These are phyloP conservation scores for Geotrupes spiniger DNA, from an alignment of 2,888 invertebrate species.

Conservation along the genomic window DNA sequence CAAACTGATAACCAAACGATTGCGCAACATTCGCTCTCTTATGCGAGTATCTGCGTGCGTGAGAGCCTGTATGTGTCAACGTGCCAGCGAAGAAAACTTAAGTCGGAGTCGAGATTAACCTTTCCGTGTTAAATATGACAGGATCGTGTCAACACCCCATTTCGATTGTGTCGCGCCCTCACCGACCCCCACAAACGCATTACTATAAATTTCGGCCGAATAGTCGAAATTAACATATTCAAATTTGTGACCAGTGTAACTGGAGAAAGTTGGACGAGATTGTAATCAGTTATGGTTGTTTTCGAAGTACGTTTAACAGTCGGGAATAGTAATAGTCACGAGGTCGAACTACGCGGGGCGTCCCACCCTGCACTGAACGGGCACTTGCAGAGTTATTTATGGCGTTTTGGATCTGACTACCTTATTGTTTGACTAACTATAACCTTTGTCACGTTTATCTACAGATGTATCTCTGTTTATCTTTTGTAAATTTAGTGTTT, in stretches of 20 bases:
- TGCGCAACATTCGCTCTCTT: not conserved
- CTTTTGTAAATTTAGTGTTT: slow-evolving; percentile 51
- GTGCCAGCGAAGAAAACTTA: slow-evolving; percentile 24
- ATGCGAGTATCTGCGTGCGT: no score
- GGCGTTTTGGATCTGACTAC: slow-evolving; percentile 47
- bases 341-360: slow-evolving; percentile 37
- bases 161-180: slow-evolving; percentile 41
- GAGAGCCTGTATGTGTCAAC: slow-evolving; percentile 12
- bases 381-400: slow-evolving; percentile 49
- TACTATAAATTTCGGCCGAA: slow-evolving; percentile 43
- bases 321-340: slow-evolving; percentile 35
- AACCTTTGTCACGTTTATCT: slow-evolving; percentile 51
- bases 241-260: slow-evolving; percentile 36
- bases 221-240: slow-evolving; percentile 46
- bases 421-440: slow-evolving; percentile 52
- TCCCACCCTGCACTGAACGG: slow-evolving; percentile 36
- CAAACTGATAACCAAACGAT: slow-evolving; percentile 1
- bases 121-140: slow-evolving; percentile 39
- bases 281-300: slow-evolving; percentile 44
- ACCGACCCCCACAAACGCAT: slow-evolving; percentile 42
- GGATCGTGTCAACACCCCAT: slow-evolving; percentile 51
- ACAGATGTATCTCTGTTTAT: slow-evolving; percentile 49
- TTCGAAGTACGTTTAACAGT: slow-evolving; percentile 36
- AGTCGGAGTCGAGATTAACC: slow-evolving; percentile 29
- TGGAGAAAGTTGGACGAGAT: slow-evolving; percentile 42